phyloP scores from a whole-genome alignment of 2,113 vertebrate species.

The Dipodomys ordii region DNA sequence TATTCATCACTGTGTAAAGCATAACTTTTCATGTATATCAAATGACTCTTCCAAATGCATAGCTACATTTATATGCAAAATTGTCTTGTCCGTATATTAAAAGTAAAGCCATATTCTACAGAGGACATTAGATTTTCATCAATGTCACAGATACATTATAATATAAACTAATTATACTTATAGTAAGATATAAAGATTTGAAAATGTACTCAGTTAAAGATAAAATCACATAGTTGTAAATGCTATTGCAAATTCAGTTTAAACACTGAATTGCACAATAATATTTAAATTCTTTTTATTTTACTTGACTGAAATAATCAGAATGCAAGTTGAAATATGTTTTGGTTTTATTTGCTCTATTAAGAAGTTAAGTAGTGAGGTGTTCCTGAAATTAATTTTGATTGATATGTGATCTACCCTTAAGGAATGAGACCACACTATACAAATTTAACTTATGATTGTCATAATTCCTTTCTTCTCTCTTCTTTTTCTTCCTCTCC shows the following conservation, averaged over 20 bases:
- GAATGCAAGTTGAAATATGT: not conserved
- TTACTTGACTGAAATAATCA: not conserved
- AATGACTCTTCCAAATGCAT: not conserved
- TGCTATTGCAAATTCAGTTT: not conserved
- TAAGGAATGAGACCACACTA: too few relatives aligned
- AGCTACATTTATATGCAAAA: slow-evolving; percentile 13
- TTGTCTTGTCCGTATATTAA: not conserved
- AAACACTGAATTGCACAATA: not conserved
- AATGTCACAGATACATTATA: not conserved
- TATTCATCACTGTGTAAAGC: not conserved
- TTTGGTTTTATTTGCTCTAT: not conserved
- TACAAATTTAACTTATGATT: too few relatives aligned
- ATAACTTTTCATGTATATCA: slow-evolving; percentile 16
- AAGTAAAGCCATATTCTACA: not conserved
- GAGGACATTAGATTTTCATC: not conserved
- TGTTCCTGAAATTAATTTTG: not conserved
- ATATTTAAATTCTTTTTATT: not conserved
- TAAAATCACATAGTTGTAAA: not conserved
- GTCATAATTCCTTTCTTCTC: too few relatives aligned
- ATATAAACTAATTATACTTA: not conserved
- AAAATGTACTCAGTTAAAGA: not conserved
- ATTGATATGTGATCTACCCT: not conserved
- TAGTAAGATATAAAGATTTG: not conserved
- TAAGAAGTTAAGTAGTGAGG: not conserved
- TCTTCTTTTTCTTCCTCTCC: too few relatives aligned